Percentiles rank a stretch among this genome's conserved stretches.
Evolutionary conservation across 2,797 vertebrate genomes (phyloP).

Genomic region (Sphenopsis melanotis): DNA sequence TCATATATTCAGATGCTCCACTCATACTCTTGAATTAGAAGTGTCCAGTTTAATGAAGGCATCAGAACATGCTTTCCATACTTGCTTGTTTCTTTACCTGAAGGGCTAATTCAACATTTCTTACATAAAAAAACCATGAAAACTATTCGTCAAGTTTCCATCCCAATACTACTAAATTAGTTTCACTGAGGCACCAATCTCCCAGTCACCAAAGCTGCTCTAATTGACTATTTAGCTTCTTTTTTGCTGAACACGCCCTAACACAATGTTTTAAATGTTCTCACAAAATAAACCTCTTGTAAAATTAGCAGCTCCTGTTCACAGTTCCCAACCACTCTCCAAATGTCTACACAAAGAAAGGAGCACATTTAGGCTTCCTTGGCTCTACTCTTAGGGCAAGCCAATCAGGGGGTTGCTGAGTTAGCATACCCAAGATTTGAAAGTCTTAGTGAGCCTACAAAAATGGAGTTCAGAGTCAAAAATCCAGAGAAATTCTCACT

Average conservation of each 20-base stretch:
- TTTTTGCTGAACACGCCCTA: not conserved
- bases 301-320: not conserved
- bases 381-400: not conserved
- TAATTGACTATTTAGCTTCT: not conserved
- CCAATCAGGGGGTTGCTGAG: not conserved
- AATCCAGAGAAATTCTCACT: not conserved
- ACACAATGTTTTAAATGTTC: not conserved
- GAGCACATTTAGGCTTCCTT: not conserved
- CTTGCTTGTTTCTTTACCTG: not conserved
- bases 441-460: not conserved
- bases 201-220: not conserved
- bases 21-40: not conserved
- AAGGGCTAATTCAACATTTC: not conserved
- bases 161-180: not conserved
- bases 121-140: not conserved
- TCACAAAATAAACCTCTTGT: not conserved
- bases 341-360: not conserved
- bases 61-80: not conserved
- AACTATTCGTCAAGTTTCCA: not conserved
- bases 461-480: not conserved
- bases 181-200: not conserved
- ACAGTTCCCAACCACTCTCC: not conserved
- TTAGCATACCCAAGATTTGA: not conserved
- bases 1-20: not conserved
- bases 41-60: conserved; percentile 1